Conservation (phyloP, 2,113 vertebrate genomes). For the Ginglymostoma cirratum region DNA sequence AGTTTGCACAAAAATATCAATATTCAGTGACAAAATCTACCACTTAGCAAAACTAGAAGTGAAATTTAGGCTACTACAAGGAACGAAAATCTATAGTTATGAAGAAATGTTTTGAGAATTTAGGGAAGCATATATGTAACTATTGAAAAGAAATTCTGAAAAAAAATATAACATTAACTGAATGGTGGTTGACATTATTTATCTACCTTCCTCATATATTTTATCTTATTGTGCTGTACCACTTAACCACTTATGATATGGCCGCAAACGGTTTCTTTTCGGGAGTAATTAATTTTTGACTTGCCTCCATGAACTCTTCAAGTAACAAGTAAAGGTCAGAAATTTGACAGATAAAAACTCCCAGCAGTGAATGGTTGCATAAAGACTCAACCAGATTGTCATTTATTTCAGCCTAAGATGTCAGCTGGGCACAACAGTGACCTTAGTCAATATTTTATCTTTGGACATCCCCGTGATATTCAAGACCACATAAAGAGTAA, state of each 20-base stretch:
- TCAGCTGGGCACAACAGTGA: not conserved
- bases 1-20: too few relatives aligned
- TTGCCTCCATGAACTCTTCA: not conserved
- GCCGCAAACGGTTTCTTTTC: not conserved
- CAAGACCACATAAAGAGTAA: not conserved
- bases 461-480: not conserved
- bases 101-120: too few relatives aligned
- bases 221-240: not conserved
- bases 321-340: not conserved
- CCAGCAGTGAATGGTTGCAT: not conserved
- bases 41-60: too few relatives aligned
- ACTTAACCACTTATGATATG: not conserved
- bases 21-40: too few relatives aligned
- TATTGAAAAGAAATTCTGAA: not conserved
- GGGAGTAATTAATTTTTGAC: not conserved
- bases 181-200: not conserved
- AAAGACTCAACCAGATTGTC: not conserved
- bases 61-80: too few relatives aligned
- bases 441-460: not conserved
- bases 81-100: too few relatives aligned
- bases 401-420: not conserved
- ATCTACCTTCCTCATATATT: not conserved
- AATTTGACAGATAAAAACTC: not conserved
- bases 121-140: too few relatives aligned
- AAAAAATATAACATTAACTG: not conserved